Base-by-base conservation (phyloP, 2,113 vertebrate species). In the Eubucco bourcierii region DNA sequence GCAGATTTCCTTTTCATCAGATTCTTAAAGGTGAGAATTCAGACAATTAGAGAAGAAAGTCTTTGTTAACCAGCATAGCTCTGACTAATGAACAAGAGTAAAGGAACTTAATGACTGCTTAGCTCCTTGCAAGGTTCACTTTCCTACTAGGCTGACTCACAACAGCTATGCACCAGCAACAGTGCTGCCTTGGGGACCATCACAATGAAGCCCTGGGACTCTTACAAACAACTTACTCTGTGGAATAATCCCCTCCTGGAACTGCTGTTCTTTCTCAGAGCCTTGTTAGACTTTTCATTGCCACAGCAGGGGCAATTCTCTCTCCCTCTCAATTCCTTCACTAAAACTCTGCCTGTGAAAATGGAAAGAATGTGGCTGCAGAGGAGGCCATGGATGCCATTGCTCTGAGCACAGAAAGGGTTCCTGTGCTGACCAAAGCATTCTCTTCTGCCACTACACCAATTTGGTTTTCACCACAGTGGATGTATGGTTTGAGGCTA, bases 221-320 rank as follows among this genome's bases (percentile, higher is more conserved):
- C 95, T 81, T 90, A 86, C 85, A 92, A 97, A 96, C 95, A 95
- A 97, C 97, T 97, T 97, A 89, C 96, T 96, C 97, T 77, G 96
- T 86, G 81, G 95, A 96, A 95, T 97, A 97, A 96, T 93, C 91
- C 90, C 64, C 80, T 85, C 92, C 96, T 77, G 79, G 52, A 94
- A 96, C 90, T 78, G 47, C 86, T 65, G 7, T 94, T 92, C 90
- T 96, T 97, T 96, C 80, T 78, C 9, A 6, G 61, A 97, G 90
- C 41, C 76, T 86, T 33, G 53, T 92, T 96, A 96, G 93, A 88
- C 95, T 96, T 96, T 94, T 96, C 93, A 92, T 96, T 90, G 93
- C 84, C 95, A 20, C 97, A 95, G 97, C 95, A 89, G 87, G 83
- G 27, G 28, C n/a, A 93, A 71, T 13, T 7, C 37, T 34, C 61